Evolutionary conservation across 2,888 invertebrate genomes (phyloP).

Genomic region (Heliconius cydno): DNA sequence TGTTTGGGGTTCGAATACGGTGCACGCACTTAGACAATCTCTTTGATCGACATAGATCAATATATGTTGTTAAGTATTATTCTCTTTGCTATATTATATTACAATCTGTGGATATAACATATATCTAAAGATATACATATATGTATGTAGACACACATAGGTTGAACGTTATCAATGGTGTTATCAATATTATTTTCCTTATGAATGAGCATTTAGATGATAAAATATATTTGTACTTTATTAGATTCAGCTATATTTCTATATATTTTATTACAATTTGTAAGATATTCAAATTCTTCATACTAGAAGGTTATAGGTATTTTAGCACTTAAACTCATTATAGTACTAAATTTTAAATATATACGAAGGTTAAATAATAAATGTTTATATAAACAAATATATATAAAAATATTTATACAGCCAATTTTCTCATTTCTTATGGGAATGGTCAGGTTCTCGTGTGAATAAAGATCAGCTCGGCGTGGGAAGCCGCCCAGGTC

Average conservation of each 20-base stretch:
- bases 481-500: constrained; percentile 68
- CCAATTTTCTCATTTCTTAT: constrained; percentile 59
- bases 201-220: no score
- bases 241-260: no score
- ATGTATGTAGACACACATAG: neutral
- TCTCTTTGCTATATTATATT: constrained; percentile 15
- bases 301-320: no score
- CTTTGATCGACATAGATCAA: constrained; percentile 60
- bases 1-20: constrained; percentile 62
- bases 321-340: no score
- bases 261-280: no score
- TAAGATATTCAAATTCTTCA: no score
- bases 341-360: no score
- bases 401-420: neutral
- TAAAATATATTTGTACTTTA: neutral
- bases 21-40: constrained; percentile 63
- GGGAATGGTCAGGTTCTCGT: constrained; percentile 77
- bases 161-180: no score
- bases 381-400: no score
- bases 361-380: no score
- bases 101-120: neutral
- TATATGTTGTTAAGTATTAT: constrained; percentile 44
- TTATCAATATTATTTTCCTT: neutral
- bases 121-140: neutral
- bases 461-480: constrained; percentile 65